Base-by-base conservation (phyloP, 1,140 invertebrate genomes). In the Apis dorsata region DNA sequence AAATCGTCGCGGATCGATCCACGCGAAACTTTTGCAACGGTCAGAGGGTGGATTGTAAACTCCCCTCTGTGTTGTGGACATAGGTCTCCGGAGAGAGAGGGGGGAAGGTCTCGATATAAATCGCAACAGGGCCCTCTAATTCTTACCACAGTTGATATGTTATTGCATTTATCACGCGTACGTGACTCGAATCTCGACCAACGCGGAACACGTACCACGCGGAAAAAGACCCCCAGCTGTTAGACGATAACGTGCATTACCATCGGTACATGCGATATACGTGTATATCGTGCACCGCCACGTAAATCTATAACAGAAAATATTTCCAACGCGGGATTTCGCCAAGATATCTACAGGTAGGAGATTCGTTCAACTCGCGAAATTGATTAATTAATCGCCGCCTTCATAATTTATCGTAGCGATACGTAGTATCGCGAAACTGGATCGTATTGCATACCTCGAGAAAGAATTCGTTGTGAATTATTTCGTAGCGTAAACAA, bases 81-180 rank as follows among this genome's bases (percentile, higher is more conserved):
- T 55, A 15, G 70, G 77, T 62, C 81, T 80, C 57, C 13, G n/a
- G 62, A 53, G 59, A 57, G 79, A 59, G 69, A 74, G 0, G 15
- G 13, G 13, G 13, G 55, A 57, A 17, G 3, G 62, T 78, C 80
- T 81, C 90, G 84, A 88, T 88, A 87, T 87, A 88, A 88, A 88
- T 88, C 87, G 86, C 73, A 59, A 34, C 86, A 81, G 85, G 87
- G 81, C 72, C 72, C 90, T 91, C 89, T 92, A 93, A 92, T 93
- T 92, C 91, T 92, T 89, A 78, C 86, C 89, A 77, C 91, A 90
- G 91, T 92, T 93, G 92, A 93, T 92, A 92, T 87, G 91, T 91
- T 92, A 92, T 93, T 92, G 90, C 92, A 92, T 93, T 92, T 92
- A 91, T 92, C 92, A 91, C 89, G 73, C 34, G 77, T 90, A 92